Conservation (phyloP, 2,113 vertebrate species). For the Hylia prasina region DNA sequence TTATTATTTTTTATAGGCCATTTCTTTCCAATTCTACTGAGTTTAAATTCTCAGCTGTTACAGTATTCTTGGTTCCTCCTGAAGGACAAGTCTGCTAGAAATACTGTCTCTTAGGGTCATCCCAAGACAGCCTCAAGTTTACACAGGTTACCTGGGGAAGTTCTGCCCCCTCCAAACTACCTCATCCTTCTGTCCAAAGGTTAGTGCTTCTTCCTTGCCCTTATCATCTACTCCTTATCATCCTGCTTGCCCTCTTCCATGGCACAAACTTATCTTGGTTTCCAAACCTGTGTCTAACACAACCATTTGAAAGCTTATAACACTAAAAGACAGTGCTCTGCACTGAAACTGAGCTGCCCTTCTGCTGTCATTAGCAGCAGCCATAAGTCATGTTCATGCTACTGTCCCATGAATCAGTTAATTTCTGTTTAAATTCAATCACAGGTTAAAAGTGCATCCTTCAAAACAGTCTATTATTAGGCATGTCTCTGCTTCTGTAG, state of each 20-base stretch:
- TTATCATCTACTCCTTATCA: background rate
- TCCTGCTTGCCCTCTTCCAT: background rate
- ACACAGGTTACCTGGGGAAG: background rate
- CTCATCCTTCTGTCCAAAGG: background rate
- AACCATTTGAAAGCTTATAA: background rate
- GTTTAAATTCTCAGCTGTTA: background rate
- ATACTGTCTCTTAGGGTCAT: background rate
- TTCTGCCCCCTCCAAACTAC: background rate
- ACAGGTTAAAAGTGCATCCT: background rate
- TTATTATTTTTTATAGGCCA: conserved; percentile 14
- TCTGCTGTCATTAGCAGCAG: background rate
- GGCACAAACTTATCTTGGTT: background rate
- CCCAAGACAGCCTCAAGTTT: background rate
- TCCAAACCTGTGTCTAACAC: background rate
- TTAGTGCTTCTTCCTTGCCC: background rate
- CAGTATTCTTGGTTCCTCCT: background rate
- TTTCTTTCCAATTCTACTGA: background rate
- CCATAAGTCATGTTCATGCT: background rate
- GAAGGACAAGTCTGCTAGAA: conserved; percentile 2
- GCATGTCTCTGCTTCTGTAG: background rate
- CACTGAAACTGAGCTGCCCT: background rate
- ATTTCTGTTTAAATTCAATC: background rate
- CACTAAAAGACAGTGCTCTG: background rate
- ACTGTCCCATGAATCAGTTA: background rate
- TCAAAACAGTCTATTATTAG: background rate